Evolutionary conservation across 2,113 vertebrate species (phyloP), one percentile per base, ranked within the genome.

Genomic region (Machaerirhynchus nigripectus): DNA sequence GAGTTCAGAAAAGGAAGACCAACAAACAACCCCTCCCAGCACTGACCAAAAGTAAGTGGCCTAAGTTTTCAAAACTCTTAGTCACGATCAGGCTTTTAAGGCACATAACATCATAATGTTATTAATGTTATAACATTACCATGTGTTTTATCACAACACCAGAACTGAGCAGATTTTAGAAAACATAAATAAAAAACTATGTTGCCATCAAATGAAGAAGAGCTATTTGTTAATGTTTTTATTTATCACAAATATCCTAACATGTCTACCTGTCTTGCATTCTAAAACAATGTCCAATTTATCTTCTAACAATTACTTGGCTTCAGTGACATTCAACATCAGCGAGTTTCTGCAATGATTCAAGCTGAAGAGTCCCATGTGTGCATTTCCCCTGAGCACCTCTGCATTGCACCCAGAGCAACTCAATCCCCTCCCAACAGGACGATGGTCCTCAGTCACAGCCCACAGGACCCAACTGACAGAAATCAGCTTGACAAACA

Each of bases 321-420:
- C 57, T 92, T 71, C 84, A 76, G 80, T 26, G 35, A 56, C 35
- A 47, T 22, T 46, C 47, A 39, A n/a, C 15, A 35, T 12, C 12
- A 84, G 39, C 0, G 0, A 64, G n/a, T 26, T 52, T 22, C 7
- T 2, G 37, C 21, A 5, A 26, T 6, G 37, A 17, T 23, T 78
- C 15, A 17, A 40, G 26, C 22, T 52, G n/a, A 11, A 24, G 22
- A 87, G 14, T 8, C 28, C 13, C 47, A 8, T 0, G 0, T 10
- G 7, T 42, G 42, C 24, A n/a, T 22, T 67, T 53, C 19, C 1
- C 7, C 82, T 31, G 39, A 55, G 79, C 10, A 13, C 24, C 74
- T 60, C n/a, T 23, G 50, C 50, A 19, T 56, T 44, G 53, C 61
- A 49, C 22, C 35, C 47, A 31, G 47, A 7, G 44, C 52, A 59